A percentile compares a stretch with the other conserved stretches of the same genome.
Evolutionary conservation across 2,113 vertebrate species (phyloP).

Genomic region (Gobius niger): DNA sequence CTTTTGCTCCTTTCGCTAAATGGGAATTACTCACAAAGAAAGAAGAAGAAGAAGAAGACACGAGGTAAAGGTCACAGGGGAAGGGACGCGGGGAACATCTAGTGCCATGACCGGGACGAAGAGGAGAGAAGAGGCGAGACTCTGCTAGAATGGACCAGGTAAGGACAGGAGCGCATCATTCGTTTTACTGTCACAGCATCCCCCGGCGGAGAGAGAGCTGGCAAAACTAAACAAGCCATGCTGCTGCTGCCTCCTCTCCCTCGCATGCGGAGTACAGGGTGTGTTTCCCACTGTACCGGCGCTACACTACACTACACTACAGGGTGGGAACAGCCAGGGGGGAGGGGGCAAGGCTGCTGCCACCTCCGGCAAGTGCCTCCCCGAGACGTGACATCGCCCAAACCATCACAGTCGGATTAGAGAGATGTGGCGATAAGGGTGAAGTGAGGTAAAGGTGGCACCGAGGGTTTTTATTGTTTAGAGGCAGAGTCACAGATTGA

Average conservation of each 20-base stretch:
- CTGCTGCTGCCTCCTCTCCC: background rate
- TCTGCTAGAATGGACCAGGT: conserved; percentile 78
- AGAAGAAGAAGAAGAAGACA: conserved; percentile 15
- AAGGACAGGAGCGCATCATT: conserved; percentile 39
- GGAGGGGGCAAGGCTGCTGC: conserved; percentile 4
- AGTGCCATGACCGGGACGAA: conserved; percentile 64
- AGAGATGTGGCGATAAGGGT: background rate
- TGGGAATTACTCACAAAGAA: conserved; percentile 41
- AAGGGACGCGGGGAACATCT: conserved; percentile 26
- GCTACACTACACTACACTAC: background rate
- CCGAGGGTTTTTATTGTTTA: background rate
- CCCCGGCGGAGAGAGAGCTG: conserved; percentile 18
- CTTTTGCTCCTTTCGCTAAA: conserved; percentile 3
- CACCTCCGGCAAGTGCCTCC: conserved; percentile 23
- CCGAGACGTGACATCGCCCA: conserved; percentile 37
- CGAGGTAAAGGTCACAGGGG: background rate
- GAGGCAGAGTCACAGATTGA: too few species aligned
- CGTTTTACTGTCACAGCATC: conserved; percentile 34
- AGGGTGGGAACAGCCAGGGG: background rate
- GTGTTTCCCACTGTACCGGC: conserved; percentile 5
- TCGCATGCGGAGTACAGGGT: background rate
- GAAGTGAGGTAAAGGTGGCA: background rate
- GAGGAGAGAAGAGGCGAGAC: conserved; percentile 57
- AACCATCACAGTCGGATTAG: conserved; percentile 14
- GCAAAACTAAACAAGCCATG: conserved; percentile 40